Evolutionary conservation across 2,797 vertebrate species (phyloP), one percentile per base, ranked within the genome.

Genomic region (Lithobates sylvaticus): DNA sequence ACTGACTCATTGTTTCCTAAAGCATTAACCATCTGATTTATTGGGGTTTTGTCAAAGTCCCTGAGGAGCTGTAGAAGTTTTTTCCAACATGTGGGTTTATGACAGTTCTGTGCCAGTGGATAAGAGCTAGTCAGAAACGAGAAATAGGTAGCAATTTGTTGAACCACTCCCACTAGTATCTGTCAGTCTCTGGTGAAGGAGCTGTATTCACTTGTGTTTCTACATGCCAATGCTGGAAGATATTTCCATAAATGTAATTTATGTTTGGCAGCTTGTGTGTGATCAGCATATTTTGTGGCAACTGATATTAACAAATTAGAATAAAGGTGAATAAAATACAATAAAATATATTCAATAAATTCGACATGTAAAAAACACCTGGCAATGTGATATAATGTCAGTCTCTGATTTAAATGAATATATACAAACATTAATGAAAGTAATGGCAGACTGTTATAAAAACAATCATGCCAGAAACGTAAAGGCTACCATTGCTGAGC

Each of bases 1-100:
- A 91, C 89, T 90, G 90, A 88, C 89, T 89, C 90, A 90, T 77
- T 89, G 76, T 88, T 88, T 88, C 89, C 89, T 81, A 76, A 68
- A 72, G 78, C 78, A 39, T 76, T n/a, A 47, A 47, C 67, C 29
- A 64, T 29, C 89, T 91, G 88, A 91, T 92, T 89, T 85, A 70
- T 86, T 88, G 82, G 23, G 32, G 32, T 80, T 47, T 83, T 91
- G 88, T 91, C 86, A 0, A 5, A 84, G 90, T 88, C 90, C 84
- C 89, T 85, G 88, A 90, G 81, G 86, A 89, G 88, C 74, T 86
- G 88, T 32, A 26, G 80, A 82, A 42, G 54, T 26, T 16, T 61
- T 44, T 76, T 87, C 76, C 32, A 80, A 70, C 71, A 50, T 80
- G 26, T 79, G 68, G 65, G 50, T 65, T 75, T 67, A 27, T 79